phyloP scores from a whole-genome alignment of 1,140 invertebrate genomes.

The Parasteatoda tepidariorum region DNA sequence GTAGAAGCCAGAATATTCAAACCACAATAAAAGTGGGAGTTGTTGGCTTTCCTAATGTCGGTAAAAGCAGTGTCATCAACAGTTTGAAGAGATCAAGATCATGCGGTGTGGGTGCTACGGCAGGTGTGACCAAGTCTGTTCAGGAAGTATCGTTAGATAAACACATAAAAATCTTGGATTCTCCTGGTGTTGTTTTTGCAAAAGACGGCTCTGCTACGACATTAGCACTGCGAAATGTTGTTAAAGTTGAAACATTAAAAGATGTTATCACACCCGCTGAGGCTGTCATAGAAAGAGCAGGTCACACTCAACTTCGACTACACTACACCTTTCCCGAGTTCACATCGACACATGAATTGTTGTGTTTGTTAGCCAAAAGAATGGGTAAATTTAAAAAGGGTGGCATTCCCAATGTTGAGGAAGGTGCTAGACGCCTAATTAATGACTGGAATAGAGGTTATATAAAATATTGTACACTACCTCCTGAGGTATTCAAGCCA shows the following conservation, averaged over 20 bases:
- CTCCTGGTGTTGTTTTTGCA: slow-evolving; percentile 95
- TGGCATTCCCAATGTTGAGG: slow-evolving; percentile 84
- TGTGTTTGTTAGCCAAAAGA: slow-evolving; percentile 83
- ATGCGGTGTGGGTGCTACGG: slow-evolving; percentile 92
- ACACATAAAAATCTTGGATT: slow-evolving; percentile 95
- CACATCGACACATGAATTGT: slow-evolving; percentile 78
- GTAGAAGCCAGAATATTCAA: slow-evolving; percentile 89
- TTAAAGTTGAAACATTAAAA: slow-evolving; percentile 83
- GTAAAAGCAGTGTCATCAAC: slow-evolving; percentile 99
- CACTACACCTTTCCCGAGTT: slow-evolving; percentile 72
- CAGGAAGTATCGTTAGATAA: slow-evolving; percentile 79
- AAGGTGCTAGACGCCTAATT: slow-evolving; percentile 84
- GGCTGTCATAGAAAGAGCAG: slow-evolving; percentile 86
- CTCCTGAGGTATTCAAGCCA: neutral
- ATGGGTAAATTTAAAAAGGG: slow-evolving; percentile 89
- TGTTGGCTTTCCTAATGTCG: slow-evolving; percentile 93
- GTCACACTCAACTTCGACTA: slow-evolving; percentile 72
- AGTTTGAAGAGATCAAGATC: slow-evolving; percentile 93
- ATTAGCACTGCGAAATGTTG: slow-evolving; percentile 85
- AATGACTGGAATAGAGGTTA: slow-evolving; percentile 89
- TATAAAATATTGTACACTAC: neutral
- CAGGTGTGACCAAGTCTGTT: slow-evolving; percentile 88
- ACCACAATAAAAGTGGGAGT: slow-evolving; percentile 93
- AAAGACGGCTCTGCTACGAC: slow-evolving; percentile 75
- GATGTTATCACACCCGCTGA: slow-evolving; percentile 89